Evolutionary conservation across 2,797 vertebrate genomes (phyloP), one percentile per base, ranked within the genome.

Genomic region (Pangasius larnaudii): DNA sequence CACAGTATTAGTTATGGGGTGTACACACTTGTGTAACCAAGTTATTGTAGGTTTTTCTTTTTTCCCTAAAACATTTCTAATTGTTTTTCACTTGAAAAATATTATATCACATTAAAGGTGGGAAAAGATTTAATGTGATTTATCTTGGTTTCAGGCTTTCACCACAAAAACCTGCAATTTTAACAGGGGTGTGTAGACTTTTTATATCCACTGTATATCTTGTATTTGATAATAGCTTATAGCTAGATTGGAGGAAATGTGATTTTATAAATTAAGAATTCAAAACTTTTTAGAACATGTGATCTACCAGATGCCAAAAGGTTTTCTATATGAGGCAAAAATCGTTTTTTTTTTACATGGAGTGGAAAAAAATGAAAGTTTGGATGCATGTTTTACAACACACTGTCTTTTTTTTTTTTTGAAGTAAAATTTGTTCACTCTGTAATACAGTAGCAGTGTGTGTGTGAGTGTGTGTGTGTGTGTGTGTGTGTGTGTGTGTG

Each of bases 381-480:
- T 61, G n/a, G 22, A 39, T 53, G 10, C 19, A 80, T 24, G 33
- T 42, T 42, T 61, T 61, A 8, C 4, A 59, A 24, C 58, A n/a
- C 24, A 13, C 2, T 42, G 22, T 42, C 30, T 22, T 27, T 39
- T 39, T 33, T 14, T 42, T 42, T 74, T 75, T 39, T 33, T 14
- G 5, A 58, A 82, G 33, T 61, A 82, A 63, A 82, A 82, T n/a
- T 46, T 42, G 24, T 42, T 63, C 36, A 61, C 58, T 82, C 79
- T 82, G 58, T 42, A 82, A 61, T 82, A 82, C 36, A 82, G 46
- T 56, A 69, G 18, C n/a, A 16, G 59, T 82, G 59, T 83, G 59
- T 83, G 39, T 83, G 84, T 75, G 75, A 30, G 33, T 85, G 33
- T 58, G 83, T 11, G 80, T 63, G 72, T 85, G 67, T 77, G 51